Evolutionary conservation across 2,113 vertebrate genomes (phyloP), one percentile per base, ranked within the genome.

Genomic region (Polypterus senegalus): DNA sequence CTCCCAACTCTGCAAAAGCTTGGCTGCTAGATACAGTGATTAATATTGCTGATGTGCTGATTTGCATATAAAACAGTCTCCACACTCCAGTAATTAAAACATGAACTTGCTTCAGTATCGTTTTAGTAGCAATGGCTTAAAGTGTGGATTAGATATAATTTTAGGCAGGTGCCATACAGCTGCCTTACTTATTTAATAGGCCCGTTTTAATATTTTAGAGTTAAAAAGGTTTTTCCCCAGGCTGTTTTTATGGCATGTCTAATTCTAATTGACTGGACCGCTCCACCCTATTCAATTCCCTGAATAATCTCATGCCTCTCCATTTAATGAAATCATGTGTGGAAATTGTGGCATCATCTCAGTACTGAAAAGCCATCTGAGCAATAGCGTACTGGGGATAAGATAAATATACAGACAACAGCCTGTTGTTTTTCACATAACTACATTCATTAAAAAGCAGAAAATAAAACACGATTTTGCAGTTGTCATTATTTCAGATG

Each of bases 31-130:
- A 45, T 58, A 58, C 56, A 58, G 46, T 58, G 56, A 58, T 3
- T 58, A 43, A 58, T 58, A 58, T 58, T 8, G 56, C 56, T 45
- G 43, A 58, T 45, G 56, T 58, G 56, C 43, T 58, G 27, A 58
- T 58, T 58, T 43, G 56, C 56, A 58, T 58, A 58, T 58, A 43
- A 58, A 58, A 45, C 27, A 58, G 56, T 58, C 56, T 58, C 56
- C 43, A 43, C 11, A 45, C 56, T 58, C 56, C 9, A 4, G 56
- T 58, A 58, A 58, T 58, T 58, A 58, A 58, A 58, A 58, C 43
- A 58, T 11, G 44, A 58, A 58, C 56, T 45, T 58, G 56, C 43
- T 45, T 46, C 43, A 45, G 3, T 9, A 7, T 43, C 56, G 8
- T 45, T 58, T 45, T 45, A 4, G 44, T 6, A 4, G 4, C 46